Percentiles rank a stretch among this genome's conserved stretches.
Evolutionary conservation across 2,113 vertebrate species (phyloP).

Genomic region (Malurus melanocephalus): DNA sequence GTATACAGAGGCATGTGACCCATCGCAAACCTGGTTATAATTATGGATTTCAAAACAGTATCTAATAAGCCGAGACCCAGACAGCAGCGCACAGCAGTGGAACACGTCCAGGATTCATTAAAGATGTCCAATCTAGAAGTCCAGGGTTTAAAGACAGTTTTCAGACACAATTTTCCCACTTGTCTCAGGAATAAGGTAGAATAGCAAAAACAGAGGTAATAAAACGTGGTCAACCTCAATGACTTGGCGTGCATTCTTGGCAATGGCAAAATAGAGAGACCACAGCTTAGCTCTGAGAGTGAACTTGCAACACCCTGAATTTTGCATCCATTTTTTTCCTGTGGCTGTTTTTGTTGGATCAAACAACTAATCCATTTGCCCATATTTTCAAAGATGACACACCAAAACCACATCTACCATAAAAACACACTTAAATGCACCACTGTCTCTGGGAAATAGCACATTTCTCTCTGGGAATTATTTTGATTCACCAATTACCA

Average conservation of each 20-base stretch:
- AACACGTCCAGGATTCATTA: slow-evolving; percentile 60
- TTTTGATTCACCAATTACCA: slow-evolving; percentile 5
- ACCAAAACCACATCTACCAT: slow-evolving; percentile 3
- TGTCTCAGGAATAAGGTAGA: slow-evolving; percentile 65
- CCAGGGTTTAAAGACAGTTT: slow-evolving; percentile 51
- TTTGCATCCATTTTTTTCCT: slow-evolving; percentile 50
- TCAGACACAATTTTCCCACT: slow-evolving; percentile 61
- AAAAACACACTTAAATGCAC: not conserved
- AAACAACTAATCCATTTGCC: not conserved
- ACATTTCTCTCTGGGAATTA: not conserved
- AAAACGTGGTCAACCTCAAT: slow-evolving; percentile 63
- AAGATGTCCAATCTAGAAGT: slow-evolving; percentile 58
- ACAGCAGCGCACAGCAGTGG: slow-evolving; percentile 36
- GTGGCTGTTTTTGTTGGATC: slow-evolving; percentile 52
- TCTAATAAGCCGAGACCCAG: slow-evolving; percentile 51
- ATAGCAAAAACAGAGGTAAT: slow-evolving; percentile 71
- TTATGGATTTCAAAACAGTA: slow-evolving; percentile 40
- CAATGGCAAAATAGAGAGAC: slow-evolving; percentile 40
- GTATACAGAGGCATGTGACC: not conserved
- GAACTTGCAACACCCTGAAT: slow-evolving; percentile 61
- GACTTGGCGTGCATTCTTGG: slow-evolving; percentile 57
- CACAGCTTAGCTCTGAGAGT: slow-evolving; percentile 54
- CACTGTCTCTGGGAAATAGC: not conserved
- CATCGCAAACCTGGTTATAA: slow-evolving; percentile 19
- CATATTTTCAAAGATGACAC: slow-evolving; percentile 39